phyloP scores from a whole-genome alignment of 2,113 vertebrate genomes.

The Burhinus oedicnemus region DNA sequence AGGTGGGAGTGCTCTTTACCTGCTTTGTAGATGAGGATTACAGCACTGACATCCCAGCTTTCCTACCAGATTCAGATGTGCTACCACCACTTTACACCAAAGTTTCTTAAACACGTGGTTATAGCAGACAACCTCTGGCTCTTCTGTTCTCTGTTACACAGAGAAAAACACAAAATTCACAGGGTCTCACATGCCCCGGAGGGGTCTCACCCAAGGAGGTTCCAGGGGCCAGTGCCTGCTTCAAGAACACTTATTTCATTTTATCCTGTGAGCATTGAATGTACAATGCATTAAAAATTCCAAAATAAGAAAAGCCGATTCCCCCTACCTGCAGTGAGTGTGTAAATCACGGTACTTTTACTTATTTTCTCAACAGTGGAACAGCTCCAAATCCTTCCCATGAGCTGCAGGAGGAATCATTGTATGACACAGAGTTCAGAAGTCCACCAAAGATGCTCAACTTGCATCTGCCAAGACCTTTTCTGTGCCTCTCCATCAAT shows the following conservation, averaged over 20 bases:
- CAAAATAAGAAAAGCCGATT: neutral
- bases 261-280: neutral
- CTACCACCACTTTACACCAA: neutral
- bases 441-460: neutral
- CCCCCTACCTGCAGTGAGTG: neutral
- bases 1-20: neutral
- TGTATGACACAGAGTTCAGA: accelerated
- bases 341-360: neutral
- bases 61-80: accelerated
- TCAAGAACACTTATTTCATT: neutral
- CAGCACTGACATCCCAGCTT: accelerated
- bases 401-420: neutral
- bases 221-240: neutral
- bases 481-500: neutral
- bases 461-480: neutral
- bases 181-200: accelerated
- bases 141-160: neutral
- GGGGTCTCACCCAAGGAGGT: accelerated
- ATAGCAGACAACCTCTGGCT: neutral
- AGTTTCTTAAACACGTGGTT: neutral
- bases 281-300: accelerated
- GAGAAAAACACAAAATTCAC: neutral
- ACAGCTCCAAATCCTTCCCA: neutral
- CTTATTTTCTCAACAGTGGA: neutral
- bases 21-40: no score